A percentile compares a stretch with the other conserved stretches of the same genome.
These are phyloP conservation scores for Campoletis sonorensis DNA, from an alignment of 1,140 invertebrate genomes.

Conservation along the genomic window DNA sequence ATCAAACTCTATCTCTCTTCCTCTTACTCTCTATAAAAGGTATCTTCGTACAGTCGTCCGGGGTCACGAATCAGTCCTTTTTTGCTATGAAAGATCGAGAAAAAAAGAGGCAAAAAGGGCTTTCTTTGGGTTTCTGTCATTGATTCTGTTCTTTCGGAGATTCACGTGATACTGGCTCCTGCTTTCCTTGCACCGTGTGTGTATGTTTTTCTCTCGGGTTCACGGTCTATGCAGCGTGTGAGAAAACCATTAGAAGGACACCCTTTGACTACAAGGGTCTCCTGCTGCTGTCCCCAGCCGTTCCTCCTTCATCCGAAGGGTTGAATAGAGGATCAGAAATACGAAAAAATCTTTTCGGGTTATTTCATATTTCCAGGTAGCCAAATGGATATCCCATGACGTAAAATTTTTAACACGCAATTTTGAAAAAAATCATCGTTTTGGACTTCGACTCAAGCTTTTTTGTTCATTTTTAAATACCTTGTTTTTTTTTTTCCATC, in stretches of 20 bases:
- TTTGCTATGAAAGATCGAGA: conserved; percentile 29
- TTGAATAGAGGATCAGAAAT: conserved; percentile 61
- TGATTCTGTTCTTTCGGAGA: conserved; percentile 29
- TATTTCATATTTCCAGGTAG: conserved; percentile 70
- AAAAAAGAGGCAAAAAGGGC: conserved; percentile 29
- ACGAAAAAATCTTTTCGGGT: conserved; percentile 61
- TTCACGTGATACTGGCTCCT: conserved; percentile 33
- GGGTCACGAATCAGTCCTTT: conserved; percentile 39
- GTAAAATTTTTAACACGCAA: conserved; percentile 17
- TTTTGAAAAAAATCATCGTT: not conserved
- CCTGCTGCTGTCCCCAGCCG: conserved; percentile 21
- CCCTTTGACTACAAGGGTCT: conserved; percentile 52
- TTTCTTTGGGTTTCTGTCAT: conserved; percentile 28
- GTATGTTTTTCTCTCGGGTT: conserved; percentile 3
- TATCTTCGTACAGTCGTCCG: conserved; percentile 23
- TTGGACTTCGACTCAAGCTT: not conserved
- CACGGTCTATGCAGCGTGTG: conserved; percentile 43
- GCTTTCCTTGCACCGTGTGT: conserved; percentile 4
- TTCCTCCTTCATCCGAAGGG: conserved; percentile 53
- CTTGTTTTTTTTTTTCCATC: no score
- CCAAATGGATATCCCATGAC: conserved; percentile 22
- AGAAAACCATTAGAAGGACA: conserved; percentile 52
- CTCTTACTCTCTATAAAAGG: not conserved
- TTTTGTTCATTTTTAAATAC: no score
- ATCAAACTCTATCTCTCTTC: not conserved